Evolutionary conservation across 2,797 vertebrate species (phyloP).

Genomic region (Gymnodraco acuticeps): DNA sequence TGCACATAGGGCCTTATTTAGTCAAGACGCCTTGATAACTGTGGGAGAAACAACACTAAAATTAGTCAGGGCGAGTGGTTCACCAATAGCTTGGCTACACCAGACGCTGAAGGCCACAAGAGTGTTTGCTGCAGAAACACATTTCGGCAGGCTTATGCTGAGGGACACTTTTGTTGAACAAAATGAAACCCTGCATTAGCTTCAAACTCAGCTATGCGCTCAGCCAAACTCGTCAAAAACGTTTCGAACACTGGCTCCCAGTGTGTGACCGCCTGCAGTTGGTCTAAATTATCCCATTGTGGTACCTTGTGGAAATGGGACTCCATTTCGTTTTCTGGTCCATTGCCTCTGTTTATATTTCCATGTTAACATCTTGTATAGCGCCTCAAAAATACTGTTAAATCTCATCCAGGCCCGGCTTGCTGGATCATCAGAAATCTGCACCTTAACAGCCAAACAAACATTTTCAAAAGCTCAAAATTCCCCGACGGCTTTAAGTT

Average conservation of each 20-base stretch:
- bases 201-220: slow-evolving; percentile 36
- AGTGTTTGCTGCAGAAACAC: slow-evolving; percentile 47
- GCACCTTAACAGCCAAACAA: slow-evolving; percentile 56
- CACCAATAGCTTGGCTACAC: slow-evolving; percentile 58
- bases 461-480: slow-evolving; percentile 46
- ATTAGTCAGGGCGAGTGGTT: slow-evolving; percentile 70
- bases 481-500: slow-evolving; percentile 43
- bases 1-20: slow-evolving; percentile 71
- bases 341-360: slow-evolving; percentile 72
- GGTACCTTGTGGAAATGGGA: slow-evolving; percentile 65
- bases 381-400: slow-evolving; percentile 51
- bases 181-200: slow-evolving; percentile 49
- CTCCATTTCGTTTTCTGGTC: slow-evolving; percentile 69
- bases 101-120: slow-evolving; percentile 36
- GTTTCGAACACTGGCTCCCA: slow-evolving; percentile 48
- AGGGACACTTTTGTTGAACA: slow-evolving; percentile 29
- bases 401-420: slow-evolving; percentile 47
- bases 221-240: slow-evolving; percentile 59
- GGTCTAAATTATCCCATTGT: slow-evolving; percentile 74
- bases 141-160: slow-evolving; percentile 32
- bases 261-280: slow-evolving; percentile 58
- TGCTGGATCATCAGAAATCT: slow-evolving; percentile 66
- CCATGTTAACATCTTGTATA: slow-evolving; percentile 71
- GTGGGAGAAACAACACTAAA: slow-evolving; percentile 80
- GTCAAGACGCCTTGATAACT: slow-evolving; percentile 67